Evolutionary conservation across 1,140 invertebrate species (phyloP).

Genomic region (Camponotus pennsylvanicus): DNA sequence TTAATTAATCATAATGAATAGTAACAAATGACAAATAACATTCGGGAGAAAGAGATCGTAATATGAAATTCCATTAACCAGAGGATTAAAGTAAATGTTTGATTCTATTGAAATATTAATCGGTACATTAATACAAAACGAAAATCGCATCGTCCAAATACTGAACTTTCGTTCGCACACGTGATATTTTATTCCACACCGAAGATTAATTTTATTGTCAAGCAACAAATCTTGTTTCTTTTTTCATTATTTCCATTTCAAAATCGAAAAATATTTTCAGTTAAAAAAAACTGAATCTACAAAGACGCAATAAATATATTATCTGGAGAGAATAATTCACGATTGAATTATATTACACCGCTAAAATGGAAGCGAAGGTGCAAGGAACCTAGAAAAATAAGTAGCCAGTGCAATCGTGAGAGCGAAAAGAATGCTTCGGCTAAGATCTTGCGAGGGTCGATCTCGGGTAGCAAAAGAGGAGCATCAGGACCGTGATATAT

Average conservation of each 20-base stretch:
- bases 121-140: not conserved
- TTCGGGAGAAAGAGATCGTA: not conserved
- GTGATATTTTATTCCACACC: not conserved
- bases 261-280: too few species aligned
- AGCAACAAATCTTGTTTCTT: not conserved
- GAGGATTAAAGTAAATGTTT: not conserved
- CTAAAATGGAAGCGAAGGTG: not conserved
- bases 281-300: not conserved
- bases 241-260: not conserved
- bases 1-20: not conserved
- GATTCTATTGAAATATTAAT: slow-evolving; percentile 9
- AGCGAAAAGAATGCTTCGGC: not conserved
- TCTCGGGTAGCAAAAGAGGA: slow-evolving; percentile 34
- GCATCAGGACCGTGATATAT: slow-evolving; percentile 46
- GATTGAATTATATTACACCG: slow-evolving; percentile 22
- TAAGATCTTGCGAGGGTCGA: not conserved
- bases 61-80: slow-evolving; percentile 12
- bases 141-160: not conserved
- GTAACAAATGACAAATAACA: not conserved
- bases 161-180: not conserved
- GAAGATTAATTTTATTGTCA: slow-evolving; percentile 25
- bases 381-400: slow-evolving; percentile 3
- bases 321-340: slow-evolving; percentile 20
- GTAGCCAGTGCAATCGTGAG: slow-evolving; percentile 12
- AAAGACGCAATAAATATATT: not conserved